Conservation (phyloP, 2,113 vertebrate species). For the Eleginops maclovinus region DNA sequence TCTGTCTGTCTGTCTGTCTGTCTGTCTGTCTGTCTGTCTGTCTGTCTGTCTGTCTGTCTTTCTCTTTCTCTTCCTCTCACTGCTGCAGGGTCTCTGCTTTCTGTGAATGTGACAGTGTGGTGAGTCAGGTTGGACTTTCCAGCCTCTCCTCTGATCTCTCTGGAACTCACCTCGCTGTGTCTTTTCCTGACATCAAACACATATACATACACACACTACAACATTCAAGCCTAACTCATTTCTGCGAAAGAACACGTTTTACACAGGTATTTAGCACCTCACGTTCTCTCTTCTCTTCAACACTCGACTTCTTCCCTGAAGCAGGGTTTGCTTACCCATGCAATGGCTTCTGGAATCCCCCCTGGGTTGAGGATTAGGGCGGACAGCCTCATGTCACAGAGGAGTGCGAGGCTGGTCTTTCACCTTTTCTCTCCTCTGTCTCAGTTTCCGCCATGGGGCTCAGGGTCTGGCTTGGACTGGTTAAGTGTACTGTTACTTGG, state of each 20-base stretch:
- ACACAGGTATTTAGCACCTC: conserved; percentile 62
- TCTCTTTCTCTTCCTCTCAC: conserved; percentile 10
- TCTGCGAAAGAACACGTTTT: conserved; percentile 51
- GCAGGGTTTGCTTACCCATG: conserved; percentile 15
- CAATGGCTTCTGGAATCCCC: conserved; percentile 43
- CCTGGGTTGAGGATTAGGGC: conserved; percentile 37
- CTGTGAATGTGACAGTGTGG: conserved; percentile 60
- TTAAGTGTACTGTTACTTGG: conserved; percentile 69
- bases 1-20: conserved; percentile 9
- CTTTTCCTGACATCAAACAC: conserved; percentile 63
- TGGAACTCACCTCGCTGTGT: conserved; percentile 49
- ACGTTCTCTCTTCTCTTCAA: conserved; percentile 52
- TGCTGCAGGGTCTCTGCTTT: conserved; percentile 27
- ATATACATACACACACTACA: conserved; percentile 19
- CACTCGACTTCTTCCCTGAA: conserved; percentile 48
- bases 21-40: conserved; percentile 16
- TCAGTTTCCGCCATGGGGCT: conserved; percentile 40
- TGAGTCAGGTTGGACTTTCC: conserved; percentile 82
- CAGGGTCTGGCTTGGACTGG: conserved; percentile 35
- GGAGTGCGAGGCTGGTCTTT: conserved; percentile 67
- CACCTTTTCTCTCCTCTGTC: conserved; percentile 62
- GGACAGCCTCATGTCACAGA: conserved; percentile 67
- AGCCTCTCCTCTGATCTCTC: conserved; percentile 68
- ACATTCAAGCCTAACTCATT: conserved; percentile 17
- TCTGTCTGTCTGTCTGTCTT: conserved; percentile 10